A percentile compares a stretch with the other conserved stretches of the same genome.
phyloP scores from a whole-genome alignment of 2,888 invertebrate genomes.

The Alcis repandata region DNA sequence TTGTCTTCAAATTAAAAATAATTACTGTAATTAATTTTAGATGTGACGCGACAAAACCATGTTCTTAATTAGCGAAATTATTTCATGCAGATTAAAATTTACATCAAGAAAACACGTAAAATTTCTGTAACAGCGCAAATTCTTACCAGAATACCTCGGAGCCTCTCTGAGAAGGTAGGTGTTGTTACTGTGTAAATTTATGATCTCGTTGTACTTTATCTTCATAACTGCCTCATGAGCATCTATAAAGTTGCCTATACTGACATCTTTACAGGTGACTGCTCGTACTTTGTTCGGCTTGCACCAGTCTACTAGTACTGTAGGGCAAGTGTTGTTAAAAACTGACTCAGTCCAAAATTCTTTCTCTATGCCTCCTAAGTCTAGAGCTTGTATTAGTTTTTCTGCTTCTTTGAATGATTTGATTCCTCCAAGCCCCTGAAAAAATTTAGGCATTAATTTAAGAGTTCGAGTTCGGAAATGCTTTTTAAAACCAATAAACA shows the following conservation, averaged over 20 bases:
- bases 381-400: slow-evolving; percentile 73
- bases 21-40: too few species aligned
- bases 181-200: slow-evolving; percentile 80
- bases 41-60: too few species aligned
- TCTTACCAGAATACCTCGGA: slow-evolving; percentile 79
- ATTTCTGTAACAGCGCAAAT: slow-evolving; percentile 7
- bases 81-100: not conserved
- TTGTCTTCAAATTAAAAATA: too few species aligned
- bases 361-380: slow-evolving; percentile 76
- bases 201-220: slow-evolving; percentile 77
- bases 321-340: slow-evolving; percentile 80
- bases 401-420: slow-evolving; percentile 82
- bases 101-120: not conserved
- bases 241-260: slow-evolving; percentile 82
- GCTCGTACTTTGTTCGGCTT: slow-evolving; percentile 77
- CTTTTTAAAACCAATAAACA: too few species aligned
- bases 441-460: too few species aligned
- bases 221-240: slow-evolving; percentile 83
- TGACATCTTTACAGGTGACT: slow-evolving; percentile 82
- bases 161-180: slow-evolving; percentile 80
- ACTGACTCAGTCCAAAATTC: slow-evolving; percentile 80
- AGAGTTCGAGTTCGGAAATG: too few species aligned
- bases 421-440: slow-evolving; percentile 79
- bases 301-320: slow-evolving; percentile 82
- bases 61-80: too few species aligned